These are phyloP conservation scores for Thymallus thymallus DNA, from an alignment of 2,113 vertebrate species.

Conservation along the genomic window DNA sequence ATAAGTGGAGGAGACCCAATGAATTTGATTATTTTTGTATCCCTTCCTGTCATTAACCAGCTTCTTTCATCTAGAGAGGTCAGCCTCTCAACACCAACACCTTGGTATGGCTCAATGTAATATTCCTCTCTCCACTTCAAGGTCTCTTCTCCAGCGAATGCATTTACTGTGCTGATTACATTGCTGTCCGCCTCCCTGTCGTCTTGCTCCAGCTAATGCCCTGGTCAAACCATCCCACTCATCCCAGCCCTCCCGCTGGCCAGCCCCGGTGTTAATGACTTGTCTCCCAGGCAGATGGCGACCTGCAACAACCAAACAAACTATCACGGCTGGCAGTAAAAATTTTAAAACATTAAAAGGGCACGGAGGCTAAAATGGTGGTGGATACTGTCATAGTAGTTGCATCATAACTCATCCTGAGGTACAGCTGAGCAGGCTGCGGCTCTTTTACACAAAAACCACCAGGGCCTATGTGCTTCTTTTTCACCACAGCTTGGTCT, in stretches of 20 bases:
- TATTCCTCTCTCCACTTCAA: slow-evolving; percentile 25
- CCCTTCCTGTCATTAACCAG: slow-evolving; percentile 47
- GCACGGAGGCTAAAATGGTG: slow-evolving; percentile 23
- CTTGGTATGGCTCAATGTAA: slow-evolving; percentile 34
- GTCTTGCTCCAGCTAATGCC: slow-evolving; percentile 48
- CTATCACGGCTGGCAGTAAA: slow-evolving; percentile 1
- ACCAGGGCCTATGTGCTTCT: slow-evolving; percentile 10
- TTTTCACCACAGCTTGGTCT: slow-evolving; percentile 47
- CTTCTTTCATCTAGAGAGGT: slow-evolving; percentile 17
- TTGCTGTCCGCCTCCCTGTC: slow-evolving; percentile 48
- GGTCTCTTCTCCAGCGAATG: slow-evolving; percentile 53
- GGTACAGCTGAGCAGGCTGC: slow-evolving; percentile 65
- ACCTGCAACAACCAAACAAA: slow-evolving; percentile 9
- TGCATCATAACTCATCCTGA: slow-evolving; percentile 64
- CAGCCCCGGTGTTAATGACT: not conserved
- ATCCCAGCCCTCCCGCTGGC: slow-evolving; percentile 57
- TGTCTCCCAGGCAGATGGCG: not conserved
- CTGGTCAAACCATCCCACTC: slow-evolving; percentile 57
- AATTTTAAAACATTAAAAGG: not conserved
- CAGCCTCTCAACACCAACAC: slow-evolving; percentile 47
- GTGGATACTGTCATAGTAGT: slow-evolving; percentile 38
- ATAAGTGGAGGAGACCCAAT: slow-evolving; percentile 26
- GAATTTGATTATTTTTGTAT: slow-evolving; percentile 46
- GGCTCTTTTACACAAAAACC: slow-evolving; percentile 46
- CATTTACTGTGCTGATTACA: slow-evolving; percentile 61